phyloP scores from a whole-genome alignment of 2,888 invertebrate genomes.

The Tachina lurida region DNA sequence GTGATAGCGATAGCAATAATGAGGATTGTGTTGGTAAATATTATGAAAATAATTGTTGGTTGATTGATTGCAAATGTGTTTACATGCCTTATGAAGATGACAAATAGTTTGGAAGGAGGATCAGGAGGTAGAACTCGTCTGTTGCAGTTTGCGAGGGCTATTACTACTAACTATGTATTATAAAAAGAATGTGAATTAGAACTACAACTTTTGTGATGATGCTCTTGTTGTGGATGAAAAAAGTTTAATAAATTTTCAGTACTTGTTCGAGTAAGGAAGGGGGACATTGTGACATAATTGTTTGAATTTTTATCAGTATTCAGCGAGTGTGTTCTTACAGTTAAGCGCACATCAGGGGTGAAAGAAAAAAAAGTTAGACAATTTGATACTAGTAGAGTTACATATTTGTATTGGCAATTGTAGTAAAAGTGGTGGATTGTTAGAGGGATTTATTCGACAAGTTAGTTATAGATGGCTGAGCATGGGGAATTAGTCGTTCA shows the following conservation, averaged over 20 bases:
- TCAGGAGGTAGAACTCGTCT: conserved; percentile 40
- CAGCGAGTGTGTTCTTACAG: conserved; percentile 41
- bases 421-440: conserved; percentile 34
- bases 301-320: conserved; percentile 1
- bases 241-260: not conserved
- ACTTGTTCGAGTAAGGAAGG: conserved; percentile 15
- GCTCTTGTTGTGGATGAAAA: conserved; percentile 31
- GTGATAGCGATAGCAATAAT: conserved; percentile 37
- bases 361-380: conserved; percentile 57
- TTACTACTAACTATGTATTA: conserved; percentile 20
- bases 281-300: conserved; percentile 28
- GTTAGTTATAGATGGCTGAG: conserved; percentile 38
- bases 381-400: conserved; percentile 52
- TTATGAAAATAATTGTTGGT: conserved; percentile 17
- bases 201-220: conserved; percentile 42
- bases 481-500: conserved; percentile 6
- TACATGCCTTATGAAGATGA: conserved; percentile 29
- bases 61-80: conserved; percentile 28
- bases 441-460: conserved; percentile 51
- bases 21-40: conserved; percentile 64
- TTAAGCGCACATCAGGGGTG: conserved; percentile 33
- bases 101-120: conserved; percentile 41
- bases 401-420: conserved; percentile 24
- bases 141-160: conserved; percentile 58
- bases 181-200: conserved; percentile 52